phyloP scores from a whole-genome alignment of 2,888 invertebrate species.

The Mystacides longicornis region DNA sequence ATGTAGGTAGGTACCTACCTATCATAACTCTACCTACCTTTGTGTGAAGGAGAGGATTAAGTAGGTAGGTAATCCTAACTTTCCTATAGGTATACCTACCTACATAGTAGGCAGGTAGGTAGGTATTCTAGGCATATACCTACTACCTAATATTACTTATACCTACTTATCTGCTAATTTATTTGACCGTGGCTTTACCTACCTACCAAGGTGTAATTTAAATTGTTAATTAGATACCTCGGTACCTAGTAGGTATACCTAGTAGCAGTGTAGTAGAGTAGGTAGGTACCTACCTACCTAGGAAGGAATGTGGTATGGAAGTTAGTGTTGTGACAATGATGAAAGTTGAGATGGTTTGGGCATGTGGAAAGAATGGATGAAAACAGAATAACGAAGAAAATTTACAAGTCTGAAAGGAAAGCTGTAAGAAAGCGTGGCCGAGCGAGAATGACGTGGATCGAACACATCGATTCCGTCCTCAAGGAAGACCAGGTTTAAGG shows the following conservation, averaged over 20 bases:
- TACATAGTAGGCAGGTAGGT: background rate
- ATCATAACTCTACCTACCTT: background rate
- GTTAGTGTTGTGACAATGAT: too few relatives aligned
- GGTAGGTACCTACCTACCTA: background rate
- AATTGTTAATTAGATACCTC: background rate
- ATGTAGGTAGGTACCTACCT: conserved; percentile 2
- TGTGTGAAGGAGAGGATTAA: too few relatives aligned
- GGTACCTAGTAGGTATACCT: background rate
- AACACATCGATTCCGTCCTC: too few relatives aligned
- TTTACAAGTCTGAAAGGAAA: too few relatives aligned
- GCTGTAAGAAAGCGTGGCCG: too few relatives aligned
- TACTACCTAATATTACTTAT: background rate
- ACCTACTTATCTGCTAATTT: background rate
- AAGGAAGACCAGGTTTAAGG: too few relatives aligned
- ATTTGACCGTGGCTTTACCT: background rate
- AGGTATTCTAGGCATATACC: background rate
- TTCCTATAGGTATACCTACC: background rate
- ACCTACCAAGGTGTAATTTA: background rate
- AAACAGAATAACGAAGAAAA: too few relatives aligned
- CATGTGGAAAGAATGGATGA: too few relatives aligned
- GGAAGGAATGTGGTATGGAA: too few relatives aligned
- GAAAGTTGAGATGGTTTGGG: too few relatives aligned
- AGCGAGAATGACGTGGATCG: too few relatives aligned
- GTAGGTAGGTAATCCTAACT: background rate
- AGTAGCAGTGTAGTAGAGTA: too few relatives aligned